Percentiles rank a stretch among this genome's conserved stretches.
Conservation (phyloP, 2,797 vertebrate genomes). For the Triplophysa bombifrons region DNA sequence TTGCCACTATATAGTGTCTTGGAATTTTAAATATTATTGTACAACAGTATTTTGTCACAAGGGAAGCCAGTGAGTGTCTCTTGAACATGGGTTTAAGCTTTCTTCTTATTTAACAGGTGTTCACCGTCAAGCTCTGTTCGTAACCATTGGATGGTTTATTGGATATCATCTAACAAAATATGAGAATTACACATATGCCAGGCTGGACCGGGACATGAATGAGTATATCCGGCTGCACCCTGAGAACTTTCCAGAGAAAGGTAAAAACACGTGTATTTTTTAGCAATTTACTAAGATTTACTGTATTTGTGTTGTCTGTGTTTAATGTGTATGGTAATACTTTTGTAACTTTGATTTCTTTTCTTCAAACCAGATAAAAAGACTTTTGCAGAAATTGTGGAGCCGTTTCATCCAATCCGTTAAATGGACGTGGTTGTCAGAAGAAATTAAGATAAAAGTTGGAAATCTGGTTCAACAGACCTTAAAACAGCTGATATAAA, state of each 20-base stretch:
- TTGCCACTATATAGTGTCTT: no score
- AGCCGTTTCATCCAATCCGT: conserved; percentile 84
- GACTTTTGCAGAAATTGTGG: conserved; percentile 80
- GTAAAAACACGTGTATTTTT: conserved; percentile 62
- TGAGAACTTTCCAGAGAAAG: conserved; percentile 74
- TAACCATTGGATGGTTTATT: conserved; percentile 80
- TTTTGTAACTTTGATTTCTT: not conserved
- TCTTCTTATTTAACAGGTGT: conserved; percentile 74
- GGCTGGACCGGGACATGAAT: conserved; percentile 80
- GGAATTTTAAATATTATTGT: no score
- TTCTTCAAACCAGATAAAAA: conserved; percentile 76
- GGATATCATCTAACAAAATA: conserved; percentile 85
- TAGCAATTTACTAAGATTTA: no score
- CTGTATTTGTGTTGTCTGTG: not conserved
- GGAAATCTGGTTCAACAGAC: conserved; percentile 18
- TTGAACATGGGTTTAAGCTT: not conserved
- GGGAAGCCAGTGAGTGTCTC: not conserved
- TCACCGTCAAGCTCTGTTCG: conserved; percentile 83
- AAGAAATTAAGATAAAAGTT: conserved; percentile 17
- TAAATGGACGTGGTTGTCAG: conserved; percentile 65
- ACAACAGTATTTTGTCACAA: no score
- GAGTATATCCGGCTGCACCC: conserved; percentile 83
- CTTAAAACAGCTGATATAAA: conserved; percentile 17
- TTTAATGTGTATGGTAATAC: not conserved
- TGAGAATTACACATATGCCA: conserved; percentile 78